Percentiles rank a stretch among this genome's conserved stretches.
phyloP scores from a whole-genome alignment of 2,797 vertebrate genomes.

The Melanitta fusca region DNA sequence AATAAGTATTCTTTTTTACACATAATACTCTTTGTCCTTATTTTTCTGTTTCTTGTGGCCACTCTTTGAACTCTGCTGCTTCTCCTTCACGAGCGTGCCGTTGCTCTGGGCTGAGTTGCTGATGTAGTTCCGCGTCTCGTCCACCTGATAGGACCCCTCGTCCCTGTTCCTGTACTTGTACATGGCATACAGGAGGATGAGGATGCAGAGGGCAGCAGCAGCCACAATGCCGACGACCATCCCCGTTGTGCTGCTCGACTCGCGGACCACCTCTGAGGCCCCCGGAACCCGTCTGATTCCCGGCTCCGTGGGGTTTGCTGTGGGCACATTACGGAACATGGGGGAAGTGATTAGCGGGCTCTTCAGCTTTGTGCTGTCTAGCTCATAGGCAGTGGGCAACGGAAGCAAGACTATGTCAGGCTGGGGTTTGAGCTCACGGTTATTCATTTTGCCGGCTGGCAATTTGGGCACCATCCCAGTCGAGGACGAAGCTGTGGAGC shows the following conservation, averaged over 20 bases:
- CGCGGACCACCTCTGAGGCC: slow-evolving; percentile 99
- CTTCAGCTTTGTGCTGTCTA: slow-evolving; percentile 99
- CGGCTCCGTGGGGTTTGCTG: slow-evolving; percentile 99
- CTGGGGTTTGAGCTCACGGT: slow-evolving; percentile 97
- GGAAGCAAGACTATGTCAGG: slow-evolving; percentile 97
- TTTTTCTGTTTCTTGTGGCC: slow-evolving; percentile 98
- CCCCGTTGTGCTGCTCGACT: slow-evolving; percentile 99
- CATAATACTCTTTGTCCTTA: slow-evolving; percentile 99
- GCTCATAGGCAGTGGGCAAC: slow-evolving; percentile 99
- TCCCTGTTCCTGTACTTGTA: slow-evolving; percentile 99
- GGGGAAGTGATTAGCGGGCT: slow-evolving; percentile 99
- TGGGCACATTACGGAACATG: slow-evolving; percentile 99
- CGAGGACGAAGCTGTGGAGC: slow-evolving; percentile 91
- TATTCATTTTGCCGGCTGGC: slow-evolving; percentile 97
- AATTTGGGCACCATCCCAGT: slow-evolving; percentile 95
- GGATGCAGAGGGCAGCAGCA: slow-evolving; percentile 99
- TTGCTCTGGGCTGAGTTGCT: slow-evolving; percentile 99
- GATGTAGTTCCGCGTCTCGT: slow-evolving; percentile 99
- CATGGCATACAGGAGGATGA: slow-evolving; percentile 99
- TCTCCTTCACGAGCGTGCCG: slow-evolving; percentile 96
- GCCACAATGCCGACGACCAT: slow-evolving; percentile 99
- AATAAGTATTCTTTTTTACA: slow-evolving; percentile 86
- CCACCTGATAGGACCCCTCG: slow-evolving; percentile 99
- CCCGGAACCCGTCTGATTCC: slow-evolving; percentile 98
- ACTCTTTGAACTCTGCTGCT: slow-evolving; percentile 90